Base-by-base conservation (phyloP, 2,113 vertebrate species). In the Thunnus maccoyii region DNA sequence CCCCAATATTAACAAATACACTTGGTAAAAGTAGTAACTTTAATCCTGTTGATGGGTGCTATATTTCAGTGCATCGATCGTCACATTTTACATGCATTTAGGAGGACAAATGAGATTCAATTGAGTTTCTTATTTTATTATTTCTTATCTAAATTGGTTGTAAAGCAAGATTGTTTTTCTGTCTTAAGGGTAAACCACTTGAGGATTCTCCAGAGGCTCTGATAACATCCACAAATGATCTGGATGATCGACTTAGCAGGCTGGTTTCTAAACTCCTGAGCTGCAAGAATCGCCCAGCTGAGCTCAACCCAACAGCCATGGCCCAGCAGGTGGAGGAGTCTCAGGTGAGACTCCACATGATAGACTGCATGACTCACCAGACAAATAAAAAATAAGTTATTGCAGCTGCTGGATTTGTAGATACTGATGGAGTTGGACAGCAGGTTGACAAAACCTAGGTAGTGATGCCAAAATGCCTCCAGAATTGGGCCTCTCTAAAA, bases 311-410 rank as follows among this genome's bases (percentile, higher is more conserved):
- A 0, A 70, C 89, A 55, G 93, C 95, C 60, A 94, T 97, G 96
- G 91, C 91, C 58, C 93, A 90, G 85, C 97, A 97, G 88, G 88
- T 98, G 44, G 91, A 95, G 83, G 96, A 96, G 58, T 95, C 96
- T 77, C 94, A 97, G 97, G 98, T 99, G 93, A 32, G 86, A 51
- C 9, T 58, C 18, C 12, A 0, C 20, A 60, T 41, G 0, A 70
- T 5, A 44, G 17, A 2, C 57, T 46, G 25, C n/a, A 46, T 72
- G 44, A 69, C 18, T 70, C 7, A 63, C 14, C 8, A 13, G 22
- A 22, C 22, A 22, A 22, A 22, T 15, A 74, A 60, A 27, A 20
- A 3, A 25, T 55, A 2, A 20, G 54, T 65, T 20, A 54, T 70
- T 9, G 50, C 10, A 32, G 15, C 14, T 3, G 11, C 27, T 64